These are phyloP conservation scores for Nemapogon koenigi DNA, from an alignment of 2,888 invertebrate species.

Conservation along the genomic window DNA sequence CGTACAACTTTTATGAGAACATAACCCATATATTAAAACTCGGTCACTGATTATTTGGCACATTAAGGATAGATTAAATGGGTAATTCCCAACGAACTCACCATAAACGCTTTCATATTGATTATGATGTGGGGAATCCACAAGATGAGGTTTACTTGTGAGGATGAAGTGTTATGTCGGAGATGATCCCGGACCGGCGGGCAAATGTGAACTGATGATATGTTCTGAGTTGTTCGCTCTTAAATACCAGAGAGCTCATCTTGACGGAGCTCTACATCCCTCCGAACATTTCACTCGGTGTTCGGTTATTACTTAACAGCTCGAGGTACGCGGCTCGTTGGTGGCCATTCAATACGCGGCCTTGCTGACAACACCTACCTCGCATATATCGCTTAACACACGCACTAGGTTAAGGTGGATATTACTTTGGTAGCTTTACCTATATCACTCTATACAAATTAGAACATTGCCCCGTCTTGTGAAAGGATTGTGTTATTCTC, in stretches of 20 bases:
- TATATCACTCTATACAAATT: too few relatives aligned
- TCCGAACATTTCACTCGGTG: conserved; percentile 58
- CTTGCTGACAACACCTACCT: conserved; percentile 19
- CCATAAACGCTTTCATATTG: conserved; percentile 59
- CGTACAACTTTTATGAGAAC: too few relatives aligned
- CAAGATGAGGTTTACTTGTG: too few relatives aligned
- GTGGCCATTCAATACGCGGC: conserved; percentile 47
- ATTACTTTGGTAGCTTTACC: too few relatives aligned
- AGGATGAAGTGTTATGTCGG: conserved; percentile 22
- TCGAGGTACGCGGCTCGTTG: conserved; percentile 33
- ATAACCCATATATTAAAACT: too few relatives aligned
- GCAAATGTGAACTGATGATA: conserved; percentile 60
- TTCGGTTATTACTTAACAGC: conserved; percentile 57
- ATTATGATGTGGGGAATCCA: too few relatives aligned
- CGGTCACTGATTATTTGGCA: too few relatives aligned
- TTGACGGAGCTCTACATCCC: conserved; percentile 59
- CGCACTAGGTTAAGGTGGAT: too few relatives aligned
- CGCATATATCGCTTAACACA: background rate
- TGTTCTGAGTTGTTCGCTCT: conserved; percentile 56
- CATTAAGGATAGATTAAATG: conserved; percentile 17
- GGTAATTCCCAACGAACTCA: conserved; percentile 38
- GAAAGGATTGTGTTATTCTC: too few relatives aligned
- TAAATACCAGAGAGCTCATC: conserved; percentile 62
- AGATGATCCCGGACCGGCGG: conserved; percentile 52
- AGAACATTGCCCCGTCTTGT: too few relatives aligned